Percentiles rank a stretch among this genome's conserved stretches.
phyloP scores from a whole-genome alignment of 2,888 invertebrate genomes.

The Mimas tiliae region DNA sequence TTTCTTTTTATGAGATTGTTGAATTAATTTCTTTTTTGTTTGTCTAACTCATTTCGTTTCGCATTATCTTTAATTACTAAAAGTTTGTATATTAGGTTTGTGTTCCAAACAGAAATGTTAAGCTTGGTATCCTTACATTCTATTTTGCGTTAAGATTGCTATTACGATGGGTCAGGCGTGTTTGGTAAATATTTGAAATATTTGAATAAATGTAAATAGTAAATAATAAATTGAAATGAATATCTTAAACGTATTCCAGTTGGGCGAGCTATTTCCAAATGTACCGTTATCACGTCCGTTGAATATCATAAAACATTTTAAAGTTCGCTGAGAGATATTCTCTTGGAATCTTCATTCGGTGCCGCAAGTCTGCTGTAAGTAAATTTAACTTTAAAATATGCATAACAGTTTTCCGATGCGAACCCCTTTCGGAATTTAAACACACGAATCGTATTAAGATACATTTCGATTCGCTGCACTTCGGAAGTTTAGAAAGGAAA shows the following conservation, averaged over 20 bases:
- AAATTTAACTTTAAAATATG: conserved; percentile 85
- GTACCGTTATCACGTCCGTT: conserved; percentile 65
- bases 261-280: conserved; percentile 58
- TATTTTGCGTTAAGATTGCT: conserved; percentile 6
- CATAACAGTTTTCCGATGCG: conserved; percentile 84
- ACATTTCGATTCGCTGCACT: conserved; percentile 80
- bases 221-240: conserved; percentile 16
- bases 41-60: conserved; percentile 58
- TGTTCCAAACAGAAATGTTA: conserved; percentile 18
- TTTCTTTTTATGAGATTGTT: conserved; percentile 82
- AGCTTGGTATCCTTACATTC: not conserved
- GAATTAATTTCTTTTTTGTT: conserved; percentile 83
- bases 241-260: conserved; percentile 45
- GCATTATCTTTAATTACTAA: conserved; percentile 29
- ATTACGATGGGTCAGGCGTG: conserved; percentile 2
- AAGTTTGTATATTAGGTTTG: conserved; percentile 26
- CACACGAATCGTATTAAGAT: conserved; percentile 80
- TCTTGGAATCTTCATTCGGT: conserved; percentile 66
- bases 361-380: conserved; percentile 67
- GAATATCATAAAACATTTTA: conserved; percentile 78
- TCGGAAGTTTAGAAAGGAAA: conserved; percentile 61
- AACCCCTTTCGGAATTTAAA: conserved; percentile 80
- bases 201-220: conserved; percentile 1
- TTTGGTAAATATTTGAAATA: not conserved
- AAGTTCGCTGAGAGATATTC: conserved; percentile 72